phyloP scores from a whole-genome alignment of 2,113 vertebrate genomes.

The Lasiurus borealis region DNA sequence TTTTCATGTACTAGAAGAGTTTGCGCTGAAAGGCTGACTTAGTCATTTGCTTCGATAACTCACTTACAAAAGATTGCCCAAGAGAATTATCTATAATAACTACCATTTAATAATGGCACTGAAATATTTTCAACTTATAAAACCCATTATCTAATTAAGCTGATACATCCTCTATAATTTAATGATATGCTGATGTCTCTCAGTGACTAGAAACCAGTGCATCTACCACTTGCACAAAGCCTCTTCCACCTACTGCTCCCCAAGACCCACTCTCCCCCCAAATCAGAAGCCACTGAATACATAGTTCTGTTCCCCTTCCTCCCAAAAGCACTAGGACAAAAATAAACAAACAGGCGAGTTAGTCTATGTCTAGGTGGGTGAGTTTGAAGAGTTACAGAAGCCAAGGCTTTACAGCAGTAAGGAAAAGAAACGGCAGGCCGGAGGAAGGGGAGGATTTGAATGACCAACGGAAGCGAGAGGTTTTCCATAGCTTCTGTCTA shows the following conservation, averaged over 20 bases:
- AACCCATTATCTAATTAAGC: slow-evolving; percentile 51
- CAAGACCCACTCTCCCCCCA: rapidly evolving
- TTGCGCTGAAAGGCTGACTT: slow-evolving; percentile 27
- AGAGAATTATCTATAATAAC: slow-evolving; percentile 53
- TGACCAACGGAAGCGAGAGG: background rate
- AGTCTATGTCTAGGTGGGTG: background rate
- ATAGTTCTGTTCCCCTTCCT: background rate
- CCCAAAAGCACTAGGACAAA: background rate
- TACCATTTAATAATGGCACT: slow-evolving; percentile 43
- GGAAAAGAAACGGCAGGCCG: background rate
- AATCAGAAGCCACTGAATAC: background rate
- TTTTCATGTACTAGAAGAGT: background rate
- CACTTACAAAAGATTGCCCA: background rate
- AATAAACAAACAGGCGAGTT: background rate
- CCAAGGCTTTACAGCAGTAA: background rate
- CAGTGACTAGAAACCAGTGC: background rate
- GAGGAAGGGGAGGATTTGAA: background rate
- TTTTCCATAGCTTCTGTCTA: background rate
- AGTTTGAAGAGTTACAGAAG: background rate
- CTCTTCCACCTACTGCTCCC: background rate
- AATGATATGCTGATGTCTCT: background rate
- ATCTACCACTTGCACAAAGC: background rate
- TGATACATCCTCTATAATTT: slow-evolving; percentile 22
- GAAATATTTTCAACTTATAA: slow-evolving; percentile 59
- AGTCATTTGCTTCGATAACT: slow-evolving; percentile 64